These are phyloP conservation scores for Drosophila novamexicana DNA, from an alignment of 1,140 invertebrate species.

Conservation along the genomic window DNA sequence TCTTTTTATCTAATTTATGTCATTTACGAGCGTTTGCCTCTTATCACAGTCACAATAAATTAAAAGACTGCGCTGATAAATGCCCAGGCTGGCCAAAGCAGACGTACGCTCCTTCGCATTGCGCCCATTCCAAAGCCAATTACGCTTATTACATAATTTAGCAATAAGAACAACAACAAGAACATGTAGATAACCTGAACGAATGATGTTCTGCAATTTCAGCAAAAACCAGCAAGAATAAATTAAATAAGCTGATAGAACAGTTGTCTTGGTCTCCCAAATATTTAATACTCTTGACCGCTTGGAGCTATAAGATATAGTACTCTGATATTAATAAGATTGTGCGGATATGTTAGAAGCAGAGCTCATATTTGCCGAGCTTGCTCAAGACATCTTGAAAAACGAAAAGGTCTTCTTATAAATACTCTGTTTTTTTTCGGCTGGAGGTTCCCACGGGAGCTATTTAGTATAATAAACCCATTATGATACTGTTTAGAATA, in stretches of 20 bases:
- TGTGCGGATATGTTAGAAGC: too few species aligned
- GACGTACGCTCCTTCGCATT: background rate
- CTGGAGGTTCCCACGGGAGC: too few species aligned
- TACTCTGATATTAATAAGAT: too few species aligned
- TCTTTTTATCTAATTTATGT: conserved; percentile 69
- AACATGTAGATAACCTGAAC: conserved; percentile 54
- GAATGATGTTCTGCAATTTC: conserved; percentile 46
- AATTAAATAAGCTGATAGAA: conserved; percentile 26
- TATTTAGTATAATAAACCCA: too few species aligned
- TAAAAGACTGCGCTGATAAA: conserved; percentile 49
- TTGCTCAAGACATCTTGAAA: too few species aligned
- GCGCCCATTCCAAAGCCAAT: conserved; percentile 56
- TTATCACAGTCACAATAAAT: conserved; percentile 80
- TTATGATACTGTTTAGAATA: too few species aligned
- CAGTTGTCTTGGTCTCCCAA: background rate
- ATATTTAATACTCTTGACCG: background rate
- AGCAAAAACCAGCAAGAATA: conserved; percentile 30
- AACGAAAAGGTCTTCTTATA: too few species aligned
- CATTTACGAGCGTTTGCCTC: conserved; percentile 63
- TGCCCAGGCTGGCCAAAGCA: background rate
- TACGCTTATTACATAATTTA: conserved; percentile 80
- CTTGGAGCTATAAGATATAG: too few species aligned
- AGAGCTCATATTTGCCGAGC: too few species aligned
- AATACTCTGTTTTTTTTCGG: too few species aligned
- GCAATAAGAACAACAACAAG: conserved; percentile 31